Evolutionary conservation across 2,113 vertebrate genomes (phyloP), one percentile per base, ranked within the genome.

Genomic region (Chiloscyllium plagiosum): DNA sequence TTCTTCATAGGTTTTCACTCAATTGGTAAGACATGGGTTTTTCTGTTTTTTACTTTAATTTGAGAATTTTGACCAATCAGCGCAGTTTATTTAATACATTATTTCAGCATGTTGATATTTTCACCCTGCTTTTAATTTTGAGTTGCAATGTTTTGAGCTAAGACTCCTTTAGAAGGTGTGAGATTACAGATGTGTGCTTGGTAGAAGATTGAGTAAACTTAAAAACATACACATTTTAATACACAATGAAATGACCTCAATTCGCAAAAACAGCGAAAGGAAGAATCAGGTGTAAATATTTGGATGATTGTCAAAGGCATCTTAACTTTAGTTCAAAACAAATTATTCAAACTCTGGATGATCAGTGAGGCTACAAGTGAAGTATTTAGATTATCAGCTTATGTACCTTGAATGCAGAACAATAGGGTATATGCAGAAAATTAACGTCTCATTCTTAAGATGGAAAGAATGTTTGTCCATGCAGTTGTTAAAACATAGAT

Each of bases 171-270:
- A 56, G 8, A 61, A 93, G 61, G 89, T 93, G 89, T 93, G 89
- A 93, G 66, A 33, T 93, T 93, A 93, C 33, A 20, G 61, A 93
- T 93, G 89, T 61, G 66, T 93, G 37, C 37, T 93, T 66, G 89
- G 89, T 61, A 93, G 33, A 90, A 56, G 61, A 66, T 65, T 68
- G 66, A n/a, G 89, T 93, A 66, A 93, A 93, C n/a, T 66, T 93
- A 93, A 68, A 66, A 61, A n/a, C 37, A n/a, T 68, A 33, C 61
- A 66, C 89, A 93, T 93, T 93, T 93, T 93, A 93, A 93, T 61
- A 93, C 61, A 93, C n/a, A 65, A 93, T 93, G 33, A 93, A 66
- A 61, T 68, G 89, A 66, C 61, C 89, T 65, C 56, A 61, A 68
- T 93, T 93, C 37, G 61, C 61, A 61, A 93, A 93, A 93, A 61